Base-by-base conservation (phyloP, 2,888 invertebrate species). In the Eledona agricola region DNA sequence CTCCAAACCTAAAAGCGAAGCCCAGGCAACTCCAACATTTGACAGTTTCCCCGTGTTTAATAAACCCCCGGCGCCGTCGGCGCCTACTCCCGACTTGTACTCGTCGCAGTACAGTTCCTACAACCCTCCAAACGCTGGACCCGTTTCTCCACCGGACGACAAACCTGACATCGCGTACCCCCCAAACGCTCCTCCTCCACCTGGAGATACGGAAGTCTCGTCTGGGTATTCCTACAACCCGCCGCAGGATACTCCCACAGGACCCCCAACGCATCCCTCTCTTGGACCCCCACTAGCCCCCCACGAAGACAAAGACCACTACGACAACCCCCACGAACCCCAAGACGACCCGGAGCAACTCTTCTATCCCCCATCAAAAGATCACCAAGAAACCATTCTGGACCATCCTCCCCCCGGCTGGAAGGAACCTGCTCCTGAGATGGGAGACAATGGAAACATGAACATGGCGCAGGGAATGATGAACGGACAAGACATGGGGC, bases 21-120 rank as follows among this genome's bases (percentile, higher is more conserved):
- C 58, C 13, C 7, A 47, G n/a, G 29, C 28, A 38, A 11, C 47
- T 6, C 53, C 50, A 34, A 50, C 29, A 28, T 40, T 55, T 19
- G 57, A 58, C 31, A 57, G 58, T 15, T 58, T 56, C 37, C 58
- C 62, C 5, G 55, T 56, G 19, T 63, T 56, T 47, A 62, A 58
- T 13, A 31, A 47, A 34, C 56, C 54, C 47, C 35, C 56, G 12
- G 25, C 38, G 11, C 25, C 53, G n/a, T 42, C 63, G 12, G 53
- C 59, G 34, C 43, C 60, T 13, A 56, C 65, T 3, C 50, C 52
- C 11, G 64, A 69, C 56, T 51, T 64, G 9, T 72, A 72, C 32
- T 57, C 60, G 34, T 72, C 74, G 2, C 69, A 72, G 6, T 72
- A 65, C 53, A 67, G 40, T 42, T 73, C 72, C 1, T 72, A 73